A percentile compares a stretch with the other conserved stretches of the same genome.
Evolutionary conservation across 1,140 invertebrate species (phyloP).

Genomic region (Harlomillsia oculata): DNA sequence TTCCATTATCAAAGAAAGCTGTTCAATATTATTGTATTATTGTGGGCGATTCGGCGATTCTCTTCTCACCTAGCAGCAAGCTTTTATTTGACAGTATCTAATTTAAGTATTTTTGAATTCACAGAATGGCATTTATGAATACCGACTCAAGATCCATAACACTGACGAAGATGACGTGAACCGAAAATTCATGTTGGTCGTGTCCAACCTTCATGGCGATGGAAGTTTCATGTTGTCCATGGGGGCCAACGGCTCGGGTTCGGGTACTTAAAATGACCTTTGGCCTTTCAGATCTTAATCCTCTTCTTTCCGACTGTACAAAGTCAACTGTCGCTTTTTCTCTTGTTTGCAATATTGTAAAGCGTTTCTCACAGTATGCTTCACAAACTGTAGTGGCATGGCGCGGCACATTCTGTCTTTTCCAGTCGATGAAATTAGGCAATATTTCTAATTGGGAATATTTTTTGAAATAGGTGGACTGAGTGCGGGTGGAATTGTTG

Average conservation of each 20-base stretch:
- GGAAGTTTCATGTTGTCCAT: constrained; percentile 15
- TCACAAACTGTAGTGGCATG: too few species aligned
- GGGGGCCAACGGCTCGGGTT: constrained; percentile 12
- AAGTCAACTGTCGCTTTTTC: too few species aligned
- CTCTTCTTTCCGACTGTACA: too few species aligned
- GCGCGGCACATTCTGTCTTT: too few species aligned
- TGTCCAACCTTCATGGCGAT: constrained; percentile 13
- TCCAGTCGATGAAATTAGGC: too few species aligned
- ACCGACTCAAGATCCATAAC: constrained; percentile 10
- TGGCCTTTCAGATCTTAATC: too few species aligned
- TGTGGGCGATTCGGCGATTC: too few species aligned
- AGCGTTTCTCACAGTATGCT: too few species aligned
- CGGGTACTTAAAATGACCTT: too few species aligned
- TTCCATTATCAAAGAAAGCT: background rate
- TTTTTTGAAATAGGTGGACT: constrained; percentile 26
- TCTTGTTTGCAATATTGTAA: too few species aligned
- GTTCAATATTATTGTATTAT: background rate
- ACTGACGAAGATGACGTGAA: constrained; percentile 30
- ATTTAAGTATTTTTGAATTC: constrained; percentile 8
- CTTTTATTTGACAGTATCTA: background rate
- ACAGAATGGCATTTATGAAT: constrained; percentile 16
- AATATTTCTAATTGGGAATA: background rate
- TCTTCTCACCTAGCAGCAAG: too few species aligned
- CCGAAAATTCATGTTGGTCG: constrained; percentile 13
- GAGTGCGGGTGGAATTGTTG: constrained; percentile 31